Evolutionary conservation across 37 sponge, comb jelly and placozoan genomes (phyloP), one percentile per base, ranked within the genome.

Genomic region (Theonella swinhoei): DNA sequence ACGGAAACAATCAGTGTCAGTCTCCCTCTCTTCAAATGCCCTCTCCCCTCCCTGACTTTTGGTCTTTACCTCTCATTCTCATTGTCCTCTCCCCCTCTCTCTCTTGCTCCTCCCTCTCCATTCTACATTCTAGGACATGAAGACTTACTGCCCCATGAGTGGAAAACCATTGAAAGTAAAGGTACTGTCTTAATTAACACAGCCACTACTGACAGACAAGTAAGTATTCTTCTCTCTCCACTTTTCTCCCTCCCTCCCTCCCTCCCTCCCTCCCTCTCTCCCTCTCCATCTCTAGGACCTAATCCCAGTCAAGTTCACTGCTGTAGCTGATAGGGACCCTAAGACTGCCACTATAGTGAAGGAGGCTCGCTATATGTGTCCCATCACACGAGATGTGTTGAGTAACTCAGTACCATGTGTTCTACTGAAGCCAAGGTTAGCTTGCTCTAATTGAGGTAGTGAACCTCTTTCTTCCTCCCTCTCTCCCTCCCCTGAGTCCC

Each of bases 131-230:
- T 68, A 94, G 92, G 96, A 98, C 71, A 91, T 63, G 33, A 90
- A 91, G 41, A 95, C 95, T 14, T 91, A 88, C 75, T 98, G 98
- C 70, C 94, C 94, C 22, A 95, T 89, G 80, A 93, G 86, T 76
- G 87, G 90, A 0, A 91, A 89, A 67, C 88, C 75, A 11, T 83
- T 98, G 43, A 85, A 64, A 82, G 87, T 91, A 2, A 90, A 85
- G 90, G 89, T 89, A 43, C 5, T 2, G 54, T 47, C n/a, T n/a
- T n/a, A n/a, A n/a, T n/a, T n/a, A n/a, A n/a, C n/a, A n/a, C n/a
- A n/a, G n/a, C n/a, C n/a, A n/a, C n/a, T n/a, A n/a, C n/a, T n/a
- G n/a, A n/a, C n/a, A n/a, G n/a, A n/a, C n/a, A n/a, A n/a, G n/a
- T n/a, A n/a, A n/a, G n/a, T n/a, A n/a, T n/a, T n/a, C n/a, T n/a